These are phyloP conservation scores for Apostichopus leukothele DNA, from an alignment of 53 echinoderm and acorn worm species.

Conservation along the genomic window DNA sequence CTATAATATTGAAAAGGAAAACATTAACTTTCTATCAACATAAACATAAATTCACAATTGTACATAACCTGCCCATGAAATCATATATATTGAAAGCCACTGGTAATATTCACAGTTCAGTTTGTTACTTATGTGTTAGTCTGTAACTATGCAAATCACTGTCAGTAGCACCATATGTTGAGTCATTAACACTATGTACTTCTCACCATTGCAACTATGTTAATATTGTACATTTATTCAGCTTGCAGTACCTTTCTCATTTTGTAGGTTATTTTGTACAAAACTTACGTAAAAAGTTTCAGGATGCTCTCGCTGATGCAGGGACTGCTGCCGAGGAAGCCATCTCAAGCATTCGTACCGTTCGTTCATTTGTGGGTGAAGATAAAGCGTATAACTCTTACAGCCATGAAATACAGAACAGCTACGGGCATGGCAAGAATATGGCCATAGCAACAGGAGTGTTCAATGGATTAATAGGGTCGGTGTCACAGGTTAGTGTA, in stretches of 20 bases:
- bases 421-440: conserved; percentile 76
- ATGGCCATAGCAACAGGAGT: conserved; percentile 67
- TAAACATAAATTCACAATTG: too few species aligned
- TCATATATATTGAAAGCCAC: not conserved
- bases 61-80: not conserved
- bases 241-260: not conserved
- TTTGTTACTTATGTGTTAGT: too few species aligned
- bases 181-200: too few species aligned
- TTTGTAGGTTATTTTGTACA: conserved; percentile 80
- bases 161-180: too few species aligned
- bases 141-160: too few species aligned
- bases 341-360: conserved; percentile 92
- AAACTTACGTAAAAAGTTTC: conserved; percentile 73
- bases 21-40: too few species aligned
- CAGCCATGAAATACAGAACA: conserved; percentile 71
- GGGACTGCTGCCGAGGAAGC: conserved; percentile 89
- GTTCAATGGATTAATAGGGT: conserved; percentile 86
- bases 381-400: conserved; percentile 65
- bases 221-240: too few species aligned
- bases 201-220: too few species aligned
- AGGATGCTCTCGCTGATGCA: conserved; percentile 87
- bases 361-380: conserved; percentile 84
- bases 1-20: too few species aligned
- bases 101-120: too few species aligned
- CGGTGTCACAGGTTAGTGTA: conserved; percentile 73